phyloP scores from a whole-genome alignment of 2,888 invertebrate genomes.

The Heterodera filipjevi region DNA sequence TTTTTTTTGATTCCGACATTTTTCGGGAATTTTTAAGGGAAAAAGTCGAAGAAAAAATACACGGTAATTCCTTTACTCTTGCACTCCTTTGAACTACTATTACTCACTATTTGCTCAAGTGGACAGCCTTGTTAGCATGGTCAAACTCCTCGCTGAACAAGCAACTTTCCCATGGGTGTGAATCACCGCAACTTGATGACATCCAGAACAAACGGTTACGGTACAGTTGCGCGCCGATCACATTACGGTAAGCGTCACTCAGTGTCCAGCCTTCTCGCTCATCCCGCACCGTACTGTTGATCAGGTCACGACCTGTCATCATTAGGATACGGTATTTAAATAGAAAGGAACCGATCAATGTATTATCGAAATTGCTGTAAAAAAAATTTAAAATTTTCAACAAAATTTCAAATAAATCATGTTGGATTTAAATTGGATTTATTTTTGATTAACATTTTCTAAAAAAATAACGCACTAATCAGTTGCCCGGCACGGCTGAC shows the following conservation, averaged over 20 bases:
- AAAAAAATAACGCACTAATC: slow-evolving; percentile 14
- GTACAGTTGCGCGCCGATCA: slow-evolving; percentile 32
- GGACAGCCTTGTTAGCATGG: slow-evolving; percentile 41
- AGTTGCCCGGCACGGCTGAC: slow-evolving; percentile 50
- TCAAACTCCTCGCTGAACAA: slow-evolving; percentile 47
- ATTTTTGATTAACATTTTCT: no score
- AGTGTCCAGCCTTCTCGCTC: slow-evolving; percentile 38
- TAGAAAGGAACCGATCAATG: not conserved
- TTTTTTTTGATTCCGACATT: no score
- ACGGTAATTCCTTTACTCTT: no score
- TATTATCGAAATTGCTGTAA: no score
- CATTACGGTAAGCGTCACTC: slow-evolving; percentile 44
- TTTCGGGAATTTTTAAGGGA: no score
- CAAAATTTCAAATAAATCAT: no score
- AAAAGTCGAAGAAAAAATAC: no score
- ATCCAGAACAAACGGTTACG: slow-evolving; percentile 47
- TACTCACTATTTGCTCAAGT: slow-evolving; percentile 35
- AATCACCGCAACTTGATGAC: slow-evolving; percentile 46
- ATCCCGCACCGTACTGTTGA: slow-evolving; percentile 29
- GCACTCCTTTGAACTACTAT: no score
- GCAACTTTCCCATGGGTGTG: slow-evolving; percentile 46
- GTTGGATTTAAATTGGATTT: no score
- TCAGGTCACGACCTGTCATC: slow-evolving; percentile 25
- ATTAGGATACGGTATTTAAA: not conserved
- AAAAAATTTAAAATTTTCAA: no score